Evolutionary conservation across 2,113 vertebrate species (phyloP), one percentile per base, ranked within the genome.

Genomic region (Euleptes europaea): DNA sequence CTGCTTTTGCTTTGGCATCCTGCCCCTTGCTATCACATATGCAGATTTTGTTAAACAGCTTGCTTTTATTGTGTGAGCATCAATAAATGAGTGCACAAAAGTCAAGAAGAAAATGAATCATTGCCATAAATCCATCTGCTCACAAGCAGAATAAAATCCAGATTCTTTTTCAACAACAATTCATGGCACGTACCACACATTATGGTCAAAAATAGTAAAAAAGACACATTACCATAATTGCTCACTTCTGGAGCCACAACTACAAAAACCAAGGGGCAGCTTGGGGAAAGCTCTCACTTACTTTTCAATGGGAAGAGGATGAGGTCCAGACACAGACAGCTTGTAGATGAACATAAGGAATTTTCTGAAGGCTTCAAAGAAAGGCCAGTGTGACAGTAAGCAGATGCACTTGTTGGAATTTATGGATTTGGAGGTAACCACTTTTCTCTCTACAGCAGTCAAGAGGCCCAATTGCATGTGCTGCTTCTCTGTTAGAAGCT

Each of bases 341-440:
- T 98, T 99, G 96, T 99, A 98, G 88, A 99, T 97, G 95, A 99
- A 99, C 97, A 98, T 97, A 78, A 99, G 98, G 95, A 99, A 99
- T 93, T 99, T 99, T 94, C 96, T 93, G 95, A 99, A 99, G 86
- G 98, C 97, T 77, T 98, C 97, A 87, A 98, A 99, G 95, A 99
- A 99, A 86, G 99, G 99, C 99, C 99, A 99, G n/a, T 96, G 98
- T 82, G 99, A 99, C 11, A 99, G 98, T 91, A 99, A 96, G 93
- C 99, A 99, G 95, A 99, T 99, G 93, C 99, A 99, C 91, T 99
- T 99, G 92, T 99, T 99, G 87, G 98, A 96, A 94, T 98, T 98
- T 80, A 99, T 98, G 0, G 96, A 96, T 84, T 98, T 97, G 86
- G 97, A 96, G 78, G 97, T 96, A 94, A 98, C 94, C 88, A 96